Evolutionary conservation across 2,113 vertebrate genomes (phyloP).

Genomic region (Elachura formosa): DNA sequence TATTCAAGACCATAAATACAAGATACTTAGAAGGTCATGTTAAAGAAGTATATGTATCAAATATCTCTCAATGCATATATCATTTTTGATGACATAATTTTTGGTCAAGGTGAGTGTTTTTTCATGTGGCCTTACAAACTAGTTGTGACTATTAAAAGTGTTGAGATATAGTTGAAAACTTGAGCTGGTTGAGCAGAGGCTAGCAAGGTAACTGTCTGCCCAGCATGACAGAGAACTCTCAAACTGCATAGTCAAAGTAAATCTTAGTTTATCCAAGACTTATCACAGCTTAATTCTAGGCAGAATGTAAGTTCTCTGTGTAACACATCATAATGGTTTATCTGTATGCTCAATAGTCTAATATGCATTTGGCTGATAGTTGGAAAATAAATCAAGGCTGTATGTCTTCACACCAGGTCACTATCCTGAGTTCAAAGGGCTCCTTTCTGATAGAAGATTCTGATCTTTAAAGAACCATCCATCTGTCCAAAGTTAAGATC

Average conservation of each 20-base stretch:
- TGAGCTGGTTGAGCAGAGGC: not conserved
- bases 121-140: not conserved
- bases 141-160: not conserved
- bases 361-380: not conserved
- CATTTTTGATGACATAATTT: not conserved
- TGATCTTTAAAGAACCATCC: not conserved
- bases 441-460: not conserved
- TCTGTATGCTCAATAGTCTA: not conserved
- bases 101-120: not conserved
- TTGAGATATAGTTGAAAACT: not conserved
- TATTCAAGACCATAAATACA: not conserved
- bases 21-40: not conserved
- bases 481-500: not conserved
- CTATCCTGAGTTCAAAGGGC: not conserved
- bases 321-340: not conserved
- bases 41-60: not conserved
- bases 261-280: not conserved
- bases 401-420: rapidly evolving
- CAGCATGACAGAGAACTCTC: not conserved
- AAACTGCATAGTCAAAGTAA: not conserved
- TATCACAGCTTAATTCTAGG: not conserved
- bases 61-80: not conserved
- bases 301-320: not conserved
- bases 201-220: not conserved
- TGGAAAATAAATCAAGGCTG: not conserved